Evolutionary conservation across 2,797 vertebrate species (phyloP).

Genomic region (Sparidentex hasta): DNA sequence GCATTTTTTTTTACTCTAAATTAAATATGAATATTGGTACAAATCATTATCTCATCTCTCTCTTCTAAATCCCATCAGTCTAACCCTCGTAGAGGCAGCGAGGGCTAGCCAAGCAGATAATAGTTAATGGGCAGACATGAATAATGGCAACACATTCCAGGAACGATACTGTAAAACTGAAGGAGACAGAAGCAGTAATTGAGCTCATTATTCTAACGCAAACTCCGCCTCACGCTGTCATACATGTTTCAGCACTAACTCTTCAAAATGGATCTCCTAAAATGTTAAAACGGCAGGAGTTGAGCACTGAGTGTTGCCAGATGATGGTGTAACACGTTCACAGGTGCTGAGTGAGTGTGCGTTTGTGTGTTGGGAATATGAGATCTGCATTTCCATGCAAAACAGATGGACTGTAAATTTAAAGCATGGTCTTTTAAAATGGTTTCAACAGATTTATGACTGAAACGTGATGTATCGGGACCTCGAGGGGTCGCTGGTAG

Average conservation of each 20-base stretch:
- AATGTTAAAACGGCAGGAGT: slow-evolving; percentile 19
- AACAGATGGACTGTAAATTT: neutral
- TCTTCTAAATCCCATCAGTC: slow-evolving; percentile 21
- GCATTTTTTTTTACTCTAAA: slow-evolving; percentile 21
- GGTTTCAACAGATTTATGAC: neutral
- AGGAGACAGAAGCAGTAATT: slow-evolving; percentile 25
- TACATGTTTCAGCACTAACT: slow-evolving; percentile 30
- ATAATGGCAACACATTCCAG: slow-evolving; percentile 20
- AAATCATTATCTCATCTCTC: slow-evolving; percentile 20
- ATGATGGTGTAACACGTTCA: slow-evolving; percentile 37
- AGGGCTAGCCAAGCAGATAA: slow-evolving; percentile 2
- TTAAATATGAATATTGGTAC: slow-evolving; percentile 32
- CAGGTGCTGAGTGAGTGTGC: slow-evolving; percentile 10
- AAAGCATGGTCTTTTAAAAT: slow-evolving; percentile 7
- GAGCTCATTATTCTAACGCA: slow-evolving; percentile 34
- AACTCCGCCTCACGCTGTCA: slow-evolving; percentile 15
- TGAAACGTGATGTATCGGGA: neutral
- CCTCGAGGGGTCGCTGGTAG: neutral
- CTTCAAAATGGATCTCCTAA: slow-evolving; percentile 12
- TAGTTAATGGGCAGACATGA: slow-evolving; percentile 18
- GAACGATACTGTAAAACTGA: slow-evolving; percentile 18
- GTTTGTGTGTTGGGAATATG: slow-evolving; percentile 20
- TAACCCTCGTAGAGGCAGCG: slow-evolving; percentile 18
- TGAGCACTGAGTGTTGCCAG: slow-evolving; percentile 15
- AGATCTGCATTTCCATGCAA: neutral